Conservation (phyloP, 2,888 invertebrate genomes). For the Periphyllus acericola region DNA sequence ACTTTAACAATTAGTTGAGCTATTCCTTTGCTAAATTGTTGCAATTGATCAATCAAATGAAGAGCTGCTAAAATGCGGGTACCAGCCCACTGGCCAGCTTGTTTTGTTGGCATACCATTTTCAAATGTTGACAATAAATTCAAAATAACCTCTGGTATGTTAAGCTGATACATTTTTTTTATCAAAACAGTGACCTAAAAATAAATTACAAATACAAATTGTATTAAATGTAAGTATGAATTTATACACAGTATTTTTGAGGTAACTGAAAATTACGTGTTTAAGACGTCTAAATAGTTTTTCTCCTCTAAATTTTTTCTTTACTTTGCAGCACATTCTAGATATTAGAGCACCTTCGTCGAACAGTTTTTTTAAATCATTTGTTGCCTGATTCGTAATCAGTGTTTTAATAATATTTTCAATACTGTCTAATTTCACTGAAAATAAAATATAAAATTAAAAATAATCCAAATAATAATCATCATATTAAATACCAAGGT, state of each 20-base stretch:
- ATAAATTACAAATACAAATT: neutral
- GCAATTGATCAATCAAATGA: constrained; percentile 9
- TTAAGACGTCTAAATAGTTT: constrained; percentile 56
- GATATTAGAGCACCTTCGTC: constrained; percentile 54
- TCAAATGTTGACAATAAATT: constrained; percentile 39
- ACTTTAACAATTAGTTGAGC: constrained; percentile 45
- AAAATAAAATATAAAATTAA: constrained; percentile 23
- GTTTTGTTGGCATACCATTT: constrained; percentile 41
- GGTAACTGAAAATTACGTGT: constrained; percentile 26
- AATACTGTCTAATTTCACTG: neutral
- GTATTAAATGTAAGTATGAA: too few species aligned
- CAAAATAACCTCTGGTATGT: constrained; percentile 21
- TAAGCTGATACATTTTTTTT: constrained; percentile 37
- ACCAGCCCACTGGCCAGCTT: constrained; percentile 42
- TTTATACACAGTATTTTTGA: neutral
- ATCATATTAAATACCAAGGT: too few species aligned
- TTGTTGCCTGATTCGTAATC: constrained; percentile 12
- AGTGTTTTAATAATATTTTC: constrained; percentile 9
- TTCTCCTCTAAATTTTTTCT: constrained; percentile 54
- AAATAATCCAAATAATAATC: neutral
- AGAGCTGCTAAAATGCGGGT: constrained; percentile 32
- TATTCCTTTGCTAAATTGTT: constrained; percentile 25
- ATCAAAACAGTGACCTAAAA: constrained; percentile 29
- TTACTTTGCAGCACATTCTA: constrained; percentile 52
- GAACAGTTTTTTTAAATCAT: constrained; percentile 33